Evolutionary conservation across 2,888 invertebrate genomes (phyloP).

Genomic region (Eulithis prunata): DNA sequence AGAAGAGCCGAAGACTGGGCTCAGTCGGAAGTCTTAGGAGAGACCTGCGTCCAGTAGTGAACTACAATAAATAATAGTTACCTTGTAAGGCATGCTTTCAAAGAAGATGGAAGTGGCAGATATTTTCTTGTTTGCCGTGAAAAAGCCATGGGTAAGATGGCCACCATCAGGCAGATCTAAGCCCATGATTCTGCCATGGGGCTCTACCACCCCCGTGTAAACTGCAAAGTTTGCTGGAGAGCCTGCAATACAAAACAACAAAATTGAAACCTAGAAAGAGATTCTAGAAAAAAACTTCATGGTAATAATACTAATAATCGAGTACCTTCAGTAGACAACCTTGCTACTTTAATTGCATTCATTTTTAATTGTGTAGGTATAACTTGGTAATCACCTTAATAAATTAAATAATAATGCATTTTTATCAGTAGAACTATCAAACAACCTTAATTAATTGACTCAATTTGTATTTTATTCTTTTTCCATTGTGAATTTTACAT

Average conservation of each 20-base stretch:
- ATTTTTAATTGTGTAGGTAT: not conserved
- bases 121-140: constrained; percentile 94
- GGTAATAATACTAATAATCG: too few relatives aligned
- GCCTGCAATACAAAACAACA: constrained; percentile 63
- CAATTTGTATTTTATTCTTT: not conserved
- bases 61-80: constrained; percentile 56
- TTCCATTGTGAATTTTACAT: not conserved
- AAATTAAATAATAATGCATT: constrained; percentile 8
- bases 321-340: too few relatives aligned
- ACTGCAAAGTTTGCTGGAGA: constrained; percentile 99
- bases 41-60: too few relatives aligned
- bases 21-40: too few relatives aligned
- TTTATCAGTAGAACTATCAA: constrained; percentile 18
- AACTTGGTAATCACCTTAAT: not conserved
- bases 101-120: constrained; percentile 99
- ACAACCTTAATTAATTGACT: constrained; percentile 1
- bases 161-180: constrained; percentile 98
- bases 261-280: not conserved
- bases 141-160: constrained; percentile 96
- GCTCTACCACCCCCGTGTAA: constrained; percentile 94
- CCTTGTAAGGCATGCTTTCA: constrained; percentile 99
- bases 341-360: too few relatives aligned
- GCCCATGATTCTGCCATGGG: constrained; percentile 98
- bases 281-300: too few relatives aligned
- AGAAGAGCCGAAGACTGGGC: too few relatives aligned